Percentiles rank a stretch among this genome's conserved stretches.
Evolutionary conservation across 1,140 invertebrate genomes (phyloP).

Genomic region (Aphelinus atriplicis): DNA sequence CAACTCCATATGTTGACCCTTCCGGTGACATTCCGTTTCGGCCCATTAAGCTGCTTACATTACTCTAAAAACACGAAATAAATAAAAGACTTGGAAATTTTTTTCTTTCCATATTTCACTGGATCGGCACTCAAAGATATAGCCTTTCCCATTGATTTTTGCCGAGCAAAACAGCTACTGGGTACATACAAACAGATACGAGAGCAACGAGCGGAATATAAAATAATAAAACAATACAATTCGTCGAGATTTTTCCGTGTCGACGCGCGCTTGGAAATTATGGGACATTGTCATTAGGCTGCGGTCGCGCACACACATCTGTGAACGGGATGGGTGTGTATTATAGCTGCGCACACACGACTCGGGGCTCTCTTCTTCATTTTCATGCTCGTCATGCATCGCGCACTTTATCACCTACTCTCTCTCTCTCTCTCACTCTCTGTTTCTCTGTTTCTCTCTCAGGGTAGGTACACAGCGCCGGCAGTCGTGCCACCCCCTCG

Average conservation of each 20-base stretch:
- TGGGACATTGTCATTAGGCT: slow-evolving; percentile 33
- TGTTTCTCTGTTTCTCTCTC: no score
- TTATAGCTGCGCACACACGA: neutral
- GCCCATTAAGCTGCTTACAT: no score
- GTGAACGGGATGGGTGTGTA: neutral
- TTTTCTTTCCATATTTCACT: no score
- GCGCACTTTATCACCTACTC: slow-evolving; percentile 39
- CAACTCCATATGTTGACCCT: no score
- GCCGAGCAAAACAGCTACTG: no score
- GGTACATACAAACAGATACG: neutral
- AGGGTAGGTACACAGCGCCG: no score
- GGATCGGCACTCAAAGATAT: no score
- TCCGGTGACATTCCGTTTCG: no score
- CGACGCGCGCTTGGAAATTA: slow-evolving; percentile 33
- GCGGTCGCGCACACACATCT: slow-evolving; percentile 2
- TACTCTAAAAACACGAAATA: no score
- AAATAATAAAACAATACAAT: slow-evolving; percentile 37
- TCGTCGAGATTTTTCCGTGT: slow-evolving; percentile 12
- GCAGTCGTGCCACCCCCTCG: neutral
- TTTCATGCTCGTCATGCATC: slow-evolving; percentile 39
- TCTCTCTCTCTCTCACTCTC: neutral
- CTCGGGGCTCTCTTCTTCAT: slow-evolving; percentile 22
- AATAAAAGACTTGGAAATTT: no score
- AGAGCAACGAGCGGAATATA: slow-evolving; percentile 4
- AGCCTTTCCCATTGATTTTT: no score